These are phyloP conservation scores for Parnassius mnemosyne DNA, from an alignment of 2,888 invertebrate species.

Conservation along the genomic window DNA sequence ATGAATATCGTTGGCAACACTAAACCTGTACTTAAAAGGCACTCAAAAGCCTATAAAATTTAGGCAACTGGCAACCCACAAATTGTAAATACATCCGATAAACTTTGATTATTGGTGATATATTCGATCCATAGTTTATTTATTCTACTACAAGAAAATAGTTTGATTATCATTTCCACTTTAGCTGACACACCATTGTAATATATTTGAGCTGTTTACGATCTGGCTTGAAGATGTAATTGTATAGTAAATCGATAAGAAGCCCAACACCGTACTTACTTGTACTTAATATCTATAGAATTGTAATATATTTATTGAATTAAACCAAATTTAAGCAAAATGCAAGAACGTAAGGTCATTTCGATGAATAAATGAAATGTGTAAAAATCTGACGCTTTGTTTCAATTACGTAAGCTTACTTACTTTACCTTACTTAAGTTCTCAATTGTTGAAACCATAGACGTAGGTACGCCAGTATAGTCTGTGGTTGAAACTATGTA, in stretches of 20 bases:
- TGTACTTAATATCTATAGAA: conserved; percentile 49
- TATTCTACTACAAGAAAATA: too few relatives aligned
- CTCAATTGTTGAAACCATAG: too few relatives aligned
- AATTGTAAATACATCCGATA: neutral
- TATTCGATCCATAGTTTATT: too few relatives aligned
- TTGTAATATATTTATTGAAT: conserved; percentile 72
- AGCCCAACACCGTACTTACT: conserved; percentile 24
- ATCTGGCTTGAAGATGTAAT: conserved; percentile 3
- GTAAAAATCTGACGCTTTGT: conserved; percentile 50
- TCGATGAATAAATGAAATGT: conserved; percentile 71
- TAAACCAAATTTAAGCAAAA: conserved; percentile 45
- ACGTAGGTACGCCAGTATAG: too few relatives aligned
- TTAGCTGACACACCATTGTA: neutral
- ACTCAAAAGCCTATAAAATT: too few relatives aligned
- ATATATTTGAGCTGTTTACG: conserved; percentile 9
- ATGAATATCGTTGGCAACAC: too few relatives aligned
- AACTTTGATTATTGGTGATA: neutral
- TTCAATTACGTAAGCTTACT: conserved; percentile 4
- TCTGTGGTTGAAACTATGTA: too few relatives aligned
- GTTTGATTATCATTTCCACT: too few relatives aligned
- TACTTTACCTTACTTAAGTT: too few relatives aligned
- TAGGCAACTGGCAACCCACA: neutral
- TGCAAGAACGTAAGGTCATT: conserved; percentile 57
- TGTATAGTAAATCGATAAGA: conserved; percentile 22
- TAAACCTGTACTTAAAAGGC: too few relatives aligned